phyloP scores from a whole-genome alignment of 2,888 invertebrate genomes.

The Watsonalla binaria region DNA sequence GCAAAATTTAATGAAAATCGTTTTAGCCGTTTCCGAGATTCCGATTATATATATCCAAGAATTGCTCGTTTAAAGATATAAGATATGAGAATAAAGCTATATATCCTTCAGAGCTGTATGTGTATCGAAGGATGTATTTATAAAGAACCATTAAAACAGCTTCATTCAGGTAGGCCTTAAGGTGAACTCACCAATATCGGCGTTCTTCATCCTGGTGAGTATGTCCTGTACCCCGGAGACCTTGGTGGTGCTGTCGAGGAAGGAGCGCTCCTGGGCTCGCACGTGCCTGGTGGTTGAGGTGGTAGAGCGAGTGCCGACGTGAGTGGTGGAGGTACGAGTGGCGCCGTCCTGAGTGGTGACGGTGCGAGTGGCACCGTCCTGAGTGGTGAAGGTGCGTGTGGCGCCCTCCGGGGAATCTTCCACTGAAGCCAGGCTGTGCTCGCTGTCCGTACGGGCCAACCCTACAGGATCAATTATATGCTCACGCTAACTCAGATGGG shows the following conservation, averaged over 20 bases:
- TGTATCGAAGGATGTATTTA: too few relatives aligned
- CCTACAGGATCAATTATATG: constrained; percentile 25
- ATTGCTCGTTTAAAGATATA: too few relatives aligned
- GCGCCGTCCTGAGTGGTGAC: constrained; percentile 28
- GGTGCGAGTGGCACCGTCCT: constrained; percentile 35
- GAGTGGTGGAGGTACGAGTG: too few relatives aligned
- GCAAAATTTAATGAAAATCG: too few relatives aligned
- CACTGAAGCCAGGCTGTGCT: constrained; percentile 59
- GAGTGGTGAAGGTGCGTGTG: constrained; percentile 31
- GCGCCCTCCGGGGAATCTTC: constrained; percentile 48
- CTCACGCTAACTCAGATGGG: neutral
- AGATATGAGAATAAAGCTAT: too few relatives aligned
- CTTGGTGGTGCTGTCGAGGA: constrained; percentile 84
- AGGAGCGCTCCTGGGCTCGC: constrained; percentile 71
- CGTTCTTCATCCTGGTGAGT: constrained; percentile 87
- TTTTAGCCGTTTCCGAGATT: too few relatives aligned
- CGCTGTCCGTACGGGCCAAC: constrained; percentile 59
- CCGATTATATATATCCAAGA: too few relatives aligned
- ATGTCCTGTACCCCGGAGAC: constrained; percentile 88
- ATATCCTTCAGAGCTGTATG: too few relatives aligned
- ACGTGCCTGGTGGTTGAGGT: constrained; percentile 7
- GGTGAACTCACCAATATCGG: constrained; percentile 79
- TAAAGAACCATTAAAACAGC: too few relatives aligned
- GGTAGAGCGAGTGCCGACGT: constrained; percentile 10
- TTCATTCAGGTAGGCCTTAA: neutral